Evolutionary conservation across 2,113 vertebrate genomes (phyloP).

Genomic region (Sorex araneus): DNA sequence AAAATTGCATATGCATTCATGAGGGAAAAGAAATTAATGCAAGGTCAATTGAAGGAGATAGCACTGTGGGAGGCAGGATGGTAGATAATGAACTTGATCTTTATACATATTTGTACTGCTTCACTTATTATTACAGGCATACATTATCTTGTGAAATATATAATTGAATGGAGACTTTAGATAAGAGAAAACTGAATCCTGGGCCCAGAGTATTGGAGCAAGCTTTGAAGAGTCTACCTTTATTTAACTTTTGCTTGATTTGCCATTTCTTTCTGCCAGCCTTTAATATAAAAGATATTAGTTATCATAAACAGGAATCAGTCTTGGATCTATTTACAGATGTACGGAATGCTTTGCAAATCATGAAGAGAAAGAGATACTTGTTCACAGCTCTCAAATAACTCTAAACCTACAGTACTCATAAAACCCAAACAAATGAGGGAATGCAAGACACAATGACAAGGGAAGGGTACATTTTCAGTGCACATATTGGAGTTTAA

Average conservation of each 20-base stretch:
- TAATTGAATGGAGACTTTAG: not conserved
- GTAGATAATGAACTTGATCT: not conserved
- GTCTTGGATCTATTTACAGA: conserved; percentile 7
- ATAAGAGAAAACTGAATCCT: not conserved
- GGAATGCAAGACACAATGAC: not conserved
- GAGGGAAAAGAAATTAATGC: too few relatives aligned
- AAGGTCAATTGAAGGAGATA: too few relatives aligned
- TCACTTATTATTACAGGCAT: not conserved
- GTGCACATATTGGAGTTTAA: not conserved
- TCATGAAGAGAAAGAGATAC: not conserved
- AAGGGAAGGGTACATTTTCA: not conserved
- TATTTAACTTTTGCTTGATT: not conserved
- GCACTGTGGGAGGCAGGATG: not conserved
- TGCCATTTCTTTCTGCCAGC: not conserved
- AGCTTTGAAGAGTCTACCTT: not conserved
- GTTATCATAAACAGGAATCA: not conserved
- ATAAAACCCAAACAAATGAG: conserved; percentile 57
- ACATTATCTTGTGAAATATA: not conserved
- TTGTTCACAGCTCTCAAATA: not conserved
- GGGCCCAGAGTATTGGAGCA: not conserved
- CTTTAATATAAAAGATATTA: not conserved
- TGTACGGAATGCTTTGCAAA: not conserved
- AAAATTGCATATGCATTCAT: too few relatives aligned
- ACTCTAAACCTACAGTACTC: not conserved
- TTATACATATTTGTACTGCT: not conserved